Conservation (phyloP, 1,140 invertebrate species). For the Drosophila trapezifrons region DNA sequence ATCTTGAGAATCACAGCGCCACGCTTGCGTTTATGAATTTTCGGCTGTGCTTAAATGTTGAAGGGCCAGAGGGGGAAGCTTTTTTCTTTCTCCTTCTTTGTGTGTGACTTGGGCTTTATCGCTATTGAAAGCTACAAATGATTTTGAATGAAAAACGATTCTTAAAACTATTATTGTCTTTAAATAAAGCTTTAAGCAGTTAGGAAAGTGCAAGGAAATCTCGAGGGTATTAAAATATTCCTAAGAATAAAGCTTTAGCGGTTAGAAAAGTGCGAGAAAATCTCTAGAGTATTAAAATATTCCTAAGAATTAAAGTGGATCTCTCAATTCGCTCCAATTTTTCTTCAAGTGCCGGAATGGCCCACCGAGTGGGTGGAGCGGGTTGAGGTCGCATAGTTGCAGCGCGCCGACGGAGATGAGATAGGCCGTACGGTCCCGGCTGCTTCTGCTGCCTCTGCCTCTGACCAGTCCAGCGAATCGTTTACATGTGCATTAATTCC, state of each 20-base stretch:
- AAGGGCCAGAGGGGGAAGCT: no score
- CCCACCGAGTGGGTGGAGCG: conserved; percentile 20
- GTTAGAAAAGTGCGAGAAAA: background rate
- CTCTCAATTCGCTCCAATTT: background rate
- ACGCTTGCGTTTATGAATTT: no score
- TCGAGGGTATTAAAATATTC: background rate
- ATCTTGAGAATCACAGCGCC: no score
- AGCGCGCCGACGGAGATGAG: conserved; percentile 15
- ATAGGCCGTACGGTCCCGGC: conserved; percentile 19
- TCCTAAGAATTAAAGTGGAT: no score
- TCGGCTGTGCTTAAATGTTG: no score
- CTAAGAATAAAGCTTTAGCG: background rate
- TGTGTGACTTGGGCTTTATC: no score
- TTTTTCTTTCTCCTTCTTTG: no score
- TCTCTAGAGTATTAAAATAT: background rate
- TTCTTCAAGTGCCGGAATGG: background rate
- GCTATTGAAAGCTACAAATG: no score
- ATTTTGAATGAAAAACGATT: background rate
- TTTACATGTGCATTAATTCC: conserved; percentile 78
- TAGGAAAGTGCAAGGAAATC: background rate
- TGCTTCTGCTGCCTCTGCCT: conserved; percentile 20
- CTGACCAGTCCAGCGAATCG: conserved; percentile 44
- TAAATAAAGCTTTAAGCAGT: background rate
- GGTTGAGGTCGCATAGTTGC: conserved; percentile 44
- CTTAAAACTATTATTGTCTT: no score